Evolutionary conservation across 1,140 invertebrate species (phyloP).

Genomic region (Drosophila tropicalis): DNA sequence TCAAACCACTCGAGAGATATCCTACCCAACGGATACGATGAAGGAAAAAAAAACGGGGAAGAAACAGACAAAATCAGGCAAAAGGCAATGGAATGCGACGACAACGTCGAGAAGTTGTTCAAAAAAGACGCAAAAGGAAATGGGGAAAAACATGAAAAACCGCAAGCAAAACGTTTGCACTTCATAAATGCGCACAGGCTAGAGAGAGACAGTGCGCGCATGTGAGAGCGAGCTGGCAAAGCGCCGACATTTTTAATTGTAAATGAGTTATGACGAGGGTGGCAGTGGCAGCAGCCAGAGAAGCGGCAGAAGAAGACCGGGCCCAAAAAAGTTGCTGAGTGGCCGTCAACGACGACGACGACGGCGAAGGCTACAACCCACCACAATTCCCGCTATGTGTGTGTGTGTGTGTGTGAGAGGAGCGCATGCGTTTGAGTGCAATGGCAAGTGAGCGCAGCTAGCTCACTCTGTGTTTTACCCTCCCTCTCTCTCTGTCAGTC

Average conservation of each 20-base stretch:
- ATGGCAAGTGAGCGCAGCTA: conserved; percentile 34
- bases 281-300: conserved; percentile 28
- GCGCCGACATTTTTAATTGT: conserved; percentile 83
- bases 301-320: conserved; percentile 12
- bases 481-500: conserved; percentile 28
- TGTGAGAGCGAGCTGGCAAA: conserved; percentile 36
- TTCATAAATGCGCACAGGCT: conserved; percentile 73
- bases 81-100: conserved; percentile 73
- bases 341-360: conserved; percentile 52
- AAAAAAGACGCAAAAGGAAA: conserved; percentile 33
- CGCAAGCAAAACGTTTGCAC: conserved; percentile 82
- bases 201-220: conserved; percentile 16
- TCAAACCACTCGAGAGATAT: conserved; percentile 37
- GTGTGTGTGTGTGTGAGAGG: conserved; percentile 17
- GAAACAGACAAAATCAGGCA: conserved; percentile 45
- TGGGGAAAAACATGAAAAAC: conserved; percentile 69
- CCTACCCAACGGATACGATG: not conserved
- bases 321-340: conserved; percentile 46
- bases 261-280: conserved; percentile 81
- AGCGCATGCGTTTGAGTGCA: conserved; percentile 62
- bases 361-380: conserved; percentile 28
- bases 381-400: conserved; percentile 1
- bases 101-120: conserved; percentile 79
- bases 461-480: conserved; percentile 39
- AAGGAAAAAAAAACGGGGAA: conserved; percentile 13